Conservation (phyloP, 2,797 vertebrate species). For the Coregonus suidteri region DNA sequence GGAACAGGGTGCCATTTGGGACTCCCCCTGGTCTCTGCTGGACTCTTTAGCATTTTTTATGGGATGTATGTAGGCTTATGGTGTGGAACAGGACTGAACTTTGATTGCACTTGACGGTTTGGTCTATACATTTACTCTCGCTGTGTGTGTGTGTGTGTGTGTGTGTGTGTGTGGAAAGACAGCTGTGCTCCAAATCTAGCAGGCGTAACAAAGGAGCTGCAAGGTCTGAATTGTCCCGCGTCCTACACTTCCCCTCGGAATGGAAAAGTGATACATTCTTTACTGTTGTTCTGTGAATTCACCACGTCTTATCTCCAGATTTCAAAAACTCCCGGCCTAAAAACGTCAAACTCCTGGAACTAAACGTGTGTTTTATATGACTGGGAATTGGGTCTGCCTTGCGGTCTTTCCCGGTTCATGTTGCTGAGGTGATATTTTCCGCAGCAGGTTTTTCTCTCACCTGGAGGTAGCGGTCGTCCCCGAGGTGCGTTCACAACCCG, state of each 20-base stretch:
- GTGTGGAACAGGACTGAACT: constrained; percentile 39
- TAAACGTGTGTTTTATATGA: constrained; percentile 23
- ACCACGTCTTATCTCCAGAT: constrained; percentile 55
- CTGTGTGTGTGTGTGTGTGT: background rate
- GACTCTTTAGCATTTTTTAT: constrained; percentile 55
- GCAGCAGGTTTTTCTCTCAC: constrained; percentile 33
- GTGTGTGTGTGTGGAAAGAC: constrained; percentile 12
- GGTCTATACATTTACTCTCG: constrained; percentile 10
- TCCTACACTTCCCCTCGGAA: constrained; percentile 37
- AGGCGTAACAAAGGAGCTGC: constrained; percentile 36
- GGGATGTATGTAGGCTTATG: constrained; percentile 20
- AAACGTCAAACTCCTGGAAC: background rate
- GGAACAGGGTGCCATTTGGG: background rate
- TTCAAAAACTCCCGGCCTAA: constrained; percentile 36
- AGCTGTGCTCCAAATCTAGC: constrained; percentile 35
- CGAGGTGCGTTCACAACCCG: constrained; percentile 40
- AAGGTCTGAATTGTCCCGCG: constrained; percentile 26
- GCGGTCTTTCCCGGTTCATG: constrained; percentile 23
- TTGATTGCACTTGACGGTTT: constrained; percentile 30
- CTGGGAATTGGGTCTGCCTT: constrained; percentile 17
- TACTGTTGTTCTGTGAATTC: constrained; percentile 53
- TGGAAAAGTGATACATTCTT: constrained; percentile 55
- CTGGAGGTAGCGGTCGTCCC: constrained; percentile 33
- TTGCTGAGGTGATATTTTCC: constrained; percentile 52
- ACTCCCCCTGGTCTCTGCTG: constrained; percentile 23